These are phyloP conservation scores for Isoperla grammatica DNA, from an alignment of 2,888 invertebrate species.

Conservation along the genomic window DNA sequence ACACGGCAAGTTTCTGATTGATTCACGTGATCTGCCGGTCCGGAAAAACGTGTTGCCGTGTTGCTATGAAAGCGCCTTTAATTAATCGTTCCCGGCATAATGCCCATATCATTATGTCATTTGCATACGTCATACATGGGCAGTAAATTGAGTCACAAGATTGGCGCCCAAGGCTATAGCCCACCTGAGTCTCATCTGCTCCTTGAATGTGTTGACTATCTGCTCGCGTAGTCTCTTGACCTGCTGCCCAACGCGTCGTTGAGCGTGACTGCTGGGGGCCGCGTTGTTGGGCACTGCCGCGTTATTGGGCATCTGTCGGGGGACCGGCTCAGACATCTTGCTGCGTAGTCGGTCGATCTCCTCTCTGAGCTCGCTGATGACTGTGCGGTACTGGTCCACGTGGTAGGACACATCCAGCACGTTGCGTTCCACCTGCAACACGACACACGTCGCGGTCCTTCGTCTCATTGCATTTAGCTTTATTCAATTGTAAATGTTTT, in stretches of 20 bases:
- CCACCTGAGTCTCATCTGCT: constrained; percentile 80
- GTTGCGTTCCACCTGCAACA: constrained; percentile 55
- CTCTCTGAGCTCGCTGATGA: constrained; percentile 74
- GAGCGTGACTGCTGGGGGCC: neutral
- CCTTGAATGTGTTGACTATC: constrained; percentile 83
- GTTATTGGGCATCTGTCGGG: constrained; percentile 38
- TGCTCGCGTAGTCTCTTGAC: constrained; percentile 63
- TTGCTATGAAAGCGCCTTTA: too few species aligned
- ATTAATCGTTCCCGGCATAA: too few species aligned
- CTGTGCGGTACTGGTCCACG: constrained; percentile 77
- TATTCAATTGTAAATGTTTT: too few species aligned
- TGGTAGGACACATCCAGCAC: constrained; percentile 65
- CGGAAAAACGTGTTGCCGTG: too few species aligned
- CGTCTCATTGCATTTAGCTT: too few species aligned
- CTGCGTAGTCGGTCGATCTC: constrained; percentile 74
- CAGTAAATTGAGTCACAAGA: too few species aligned
- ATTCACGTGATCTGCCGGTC: too few species aligned
- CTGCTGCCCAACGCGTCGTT: constrained; percentile 33
- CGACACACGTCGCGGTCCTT: too few species aligned
- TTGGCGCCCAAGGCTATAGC: too few species aligned
- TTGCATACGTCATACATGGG: too few species aligned
- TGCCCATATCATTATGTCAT: neutral
- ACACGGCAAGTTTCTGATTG: too few species aligned
- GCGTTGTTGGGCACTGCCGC: neutral
- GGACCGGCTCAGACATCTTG: constrained; percentile 71